Conservation (phyloP, 1,140 invertebrate genomes). For the Vanessa tameamea region DNA sequence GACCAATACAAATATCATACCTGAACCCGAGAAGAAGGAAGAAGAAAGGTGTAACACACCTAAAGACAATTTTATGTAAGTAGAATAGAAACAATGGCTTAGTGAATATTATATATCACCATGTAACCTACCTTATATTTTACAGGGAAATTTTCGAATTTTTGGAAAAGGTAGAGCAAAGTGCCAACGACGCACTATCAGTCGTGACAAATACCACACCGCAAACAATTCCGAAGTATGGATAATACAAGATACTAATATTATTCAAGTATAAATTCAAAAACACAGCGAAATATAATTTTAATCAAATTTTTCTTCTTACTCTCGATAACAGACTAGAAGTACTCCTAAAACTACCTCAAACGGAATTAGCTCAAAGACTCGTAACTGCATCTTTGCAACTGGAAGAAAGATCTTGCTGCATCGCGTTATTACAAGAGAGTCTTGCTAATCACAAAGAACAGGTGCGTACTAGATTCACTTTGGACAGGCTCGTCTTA, state of each 20-base stretch:
- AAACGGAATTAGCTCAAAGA: constrained; percentile 68
- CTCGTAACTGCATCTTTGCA: constrained; percentile 67
- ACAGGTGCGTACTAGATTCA: constrained; percentile 47
- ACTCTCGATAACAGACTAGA: constrained; percentile 51
- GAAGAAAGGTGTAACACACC: constrained; percentile 56
- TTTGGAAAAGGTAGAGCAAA: constrained; percentile 77
- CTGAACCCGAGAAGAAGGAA: constrained; percentile 42
- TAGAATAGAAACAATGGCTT: background rate
- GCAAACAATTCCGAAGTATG: constrained; percentile 70
- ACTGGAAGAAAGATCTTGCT: constrained; percentile 69
- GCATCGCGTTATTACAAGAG: constrained; percentile 70
- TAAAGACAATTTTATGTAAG: constrained; percentile 75
- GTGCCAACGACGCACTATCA: constrained; percentile 72
- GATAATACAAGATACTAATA: constrained; percentile 10
- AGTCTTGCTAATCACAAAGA: constrained; percentile 72
- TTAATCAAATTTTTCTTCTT: background rate
- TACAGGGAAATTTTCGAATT: constrained; percentile 78
- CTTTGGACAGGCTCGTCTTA: background rate
- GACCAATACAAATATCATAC: constrained; percentile 36
- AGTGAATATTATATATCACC: too few species aligned
- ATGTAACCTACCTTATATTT: constrained; percentile 20
- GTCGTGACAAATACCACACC: constrained; percentile 65
- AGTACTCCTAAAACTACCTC: constrained; percentile 59
- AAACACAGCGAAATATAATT: too few species aligned
- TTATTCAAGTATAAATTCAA: background rate